phyloP scores from a whole-genome alignment of 2,888 invertebrate genomes.

The Protonemura montana region DNA sequence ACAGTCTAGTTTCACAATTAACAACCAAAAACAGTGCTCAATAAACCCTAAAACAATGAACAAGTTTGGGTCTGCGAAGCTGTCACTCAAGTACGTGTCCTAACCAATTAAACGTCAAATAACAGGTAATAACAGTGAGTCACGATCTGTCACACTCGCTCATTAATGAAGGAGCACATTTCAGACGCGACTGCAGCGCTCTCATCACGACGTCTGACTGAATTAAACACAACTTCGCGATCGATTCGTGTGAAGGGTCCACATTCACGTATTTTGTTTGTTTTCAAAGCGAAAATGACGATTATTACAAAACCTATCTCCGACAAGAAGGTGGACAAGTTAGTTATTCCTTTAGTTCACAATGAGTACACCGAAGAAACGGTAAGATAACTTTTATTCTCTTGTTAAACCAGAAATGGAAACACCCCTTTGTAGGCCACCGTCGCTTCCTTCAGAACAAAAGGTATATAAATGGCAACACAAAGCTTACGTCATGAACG shows the following conservation, averaged over 20 bases:
- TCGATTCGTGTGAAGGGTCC: constrained; percentile 3
- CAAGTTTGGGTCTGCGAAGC: neutral
- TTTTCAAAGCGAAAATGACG: constrained; percentile 69
- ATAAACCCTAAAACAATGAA: neutral
- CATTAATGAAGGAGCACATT: constrained; percentile 12
- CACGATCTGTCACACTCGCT: constrained; percentile 1
- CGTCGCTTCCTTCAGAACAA: constrained; percentile 2
- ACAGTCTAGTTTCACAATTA: neutral
- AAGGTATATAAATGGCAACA: constrained; percentile 19
- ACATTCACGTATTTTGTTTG: constrained; percentile 17
- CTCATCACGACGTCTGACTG: neutral
- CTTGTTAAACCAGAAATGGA: neutral
- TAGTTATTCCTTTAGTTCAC: constrained; percentile 70
- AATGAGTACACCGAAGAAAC: constrained; percentile 55
- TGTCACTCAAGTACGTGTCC: neutral
- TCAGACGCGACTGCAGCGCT: neutral
- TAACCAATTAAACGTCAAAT: neutral
- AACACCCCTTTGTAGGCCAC: constrained; percentile 34
- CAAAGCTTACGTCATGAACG: neutral
- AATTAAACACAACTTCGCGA: constrained; percentile 19
- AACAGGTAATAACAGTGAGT: neutral
- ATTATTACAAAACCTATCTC: constrained; percentile 78
- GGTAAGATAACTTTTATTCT: constrained; percentile 41
- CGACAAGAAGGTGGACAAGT: constrained; percentile 74
- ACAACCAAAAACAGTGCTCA: neutral